Percentiles rank a stretch among this genome's conserved stretches.
These are phyloP conservation scores for Malurus melanocephalus DNA, from an alignment of 2,113 vertebrate species.

Conservation along the genomic window DNA sequence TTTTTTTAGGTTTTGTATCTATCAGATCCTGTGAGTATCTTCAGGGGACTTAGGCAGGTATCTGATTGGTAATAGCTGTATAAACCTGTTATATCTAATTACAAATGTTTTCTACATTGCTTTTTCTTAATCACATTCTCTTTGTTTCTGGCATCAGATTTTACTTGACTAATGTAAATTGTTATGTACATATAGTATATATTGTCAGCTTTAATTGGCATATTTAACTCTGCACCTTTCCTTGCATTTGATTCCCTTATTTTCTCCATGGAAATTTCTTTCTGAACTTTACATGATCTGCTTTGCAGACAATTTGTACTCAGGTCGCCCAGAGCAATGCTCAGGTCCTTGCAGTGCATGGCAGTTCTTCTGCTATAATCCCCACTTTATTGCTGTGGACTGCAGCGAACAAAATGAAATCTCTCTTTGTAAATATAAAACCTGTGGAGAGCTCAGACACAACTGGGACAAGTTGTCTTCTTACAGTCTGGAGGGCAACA, in stretches of 20 bases:
- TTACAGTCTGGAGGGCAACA: background rate
- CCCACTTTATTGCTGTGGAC: background rate
- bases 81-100: background rate
- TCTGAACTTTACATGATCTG: background rate
- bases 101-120: background rate
- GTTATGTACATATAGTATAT: background rate
- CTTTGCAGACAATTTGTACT: background rate
- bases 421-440: background rate
- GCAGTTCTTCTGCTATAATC: background rate
- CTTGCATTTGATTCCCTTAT: background rate
- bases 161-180: background rate
- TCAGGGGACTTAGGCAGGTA: background rate
- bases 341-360: background rate
- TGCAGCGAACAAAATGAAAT: background rate
- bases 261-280: background rate
- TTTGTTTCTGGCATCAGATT: background rate
- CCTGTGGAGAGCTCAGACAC: background rate
- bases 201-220: background rate
- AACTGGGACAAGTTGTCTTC: background rate
- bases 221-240: background rate
- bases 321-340: background rate
- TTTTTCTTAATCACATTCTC: background rate
- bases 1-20: background rate
- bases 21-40: background rate
- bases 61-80: background rate